Evolutionary conservation across 2,888 invertebrate species (phyloP), one percentile per base, ranked within the genome.

Genomic region (Neoitamus cyanurus): DNA sequence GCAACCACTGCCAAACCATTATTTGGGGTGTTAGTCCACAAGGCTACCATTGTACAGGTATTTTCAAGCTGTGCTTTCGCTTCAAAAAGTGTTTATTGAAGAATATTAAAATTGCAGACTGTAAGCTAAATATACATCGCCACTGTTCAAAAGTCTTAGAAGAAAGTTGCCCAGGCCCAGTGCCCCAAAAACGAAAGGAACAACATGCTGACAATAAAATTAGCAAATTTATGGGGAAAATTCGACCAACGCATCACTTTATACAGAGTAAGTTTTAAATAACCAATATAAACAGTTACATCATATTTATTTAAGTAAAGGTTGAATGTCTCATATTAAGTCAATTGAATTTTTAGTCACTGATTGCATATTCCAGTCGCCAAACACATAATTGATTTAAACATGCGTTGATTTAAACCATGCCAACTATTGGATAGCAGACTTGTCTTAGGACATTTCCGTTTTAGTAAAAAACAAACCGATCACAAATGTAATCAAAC

Each of bases 21-120:
- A 95, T 99, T 88, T 97, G 97, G 94, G 99, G 99, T 78, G 96
- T 99, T 85, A 98, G 98, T 89, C 97, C 98, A 87, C 99, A 99
- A 92, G 99, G 98, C 84, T 98, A 97, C 93, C 96, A 97, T 89
- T 99, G 99, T 92, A 94, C 95, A 90, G 96, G 98, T 97, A 92
- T 92, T 93, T 88, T 42, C 7, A 11, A 85, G 13, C 7, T 68
- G 3, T 20, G 9, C 20, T 28, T 20, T 25, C 36, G 5, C 7
- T 6, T 58, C 37, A 20, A 9, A 58, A 9, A 72, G 83, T 86
- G 91, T 96, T 72, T 73, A 77, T 20, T 6, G 7, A 25, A 20
- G 6, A 0, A 9, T 58, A 7, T 7, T 1, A 25, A 58, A 58
- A 58, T 20, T 58, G 1, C 80, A 91, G 97, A 96, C 91, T 98